Base-by-base conservation (phyloP, 1,140 invertebrate species). In the Pseudachorutes palmiensis region DNA sequence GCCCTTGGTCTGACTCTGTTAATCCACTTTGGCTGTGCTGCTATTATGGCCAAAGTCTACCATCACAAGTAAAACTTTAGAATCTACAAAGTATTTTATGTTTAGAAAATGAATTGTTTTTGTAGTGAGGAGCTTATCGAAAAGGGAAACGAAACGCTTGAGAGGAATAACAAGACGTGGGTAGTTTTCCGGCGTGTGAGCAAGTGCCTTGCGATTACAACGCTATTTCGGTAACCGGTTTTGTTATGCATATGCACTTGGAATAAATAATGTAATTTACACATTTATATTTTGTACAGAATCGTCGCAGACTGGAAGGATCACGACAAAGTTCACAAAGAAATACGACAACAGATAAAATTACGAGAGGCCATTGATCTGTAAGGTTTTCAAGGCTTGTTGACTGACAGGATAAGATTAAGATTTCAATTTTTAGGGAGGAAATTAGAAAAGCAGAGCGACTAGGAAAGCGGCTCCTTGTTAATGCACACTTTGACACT, bases 231-330 rank as follows among this genome's bases (percentile, higher is more conserved):
- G 61, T 63, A 63, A 61, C 16, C 16, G 30, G 29, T 29, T 26
- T 33, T 12, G 22, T 26, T 30, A 61, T 29, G 5, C 29, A 12
- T 19, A 22, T 26, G 3, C 16, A 14, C 5, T 30, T 33, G 24
- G n/a, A n/a, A n/a, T n/a, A n/a, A n/a, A n/a, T n/a, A n/a, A n/a
- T n/a, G n/a, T n/a, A n/a, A n/a, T n/a, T n/a, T n/a, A n/a, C n/a
- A n/a, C n/a, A n/a, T n/a, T n/a, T n/a, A n/a, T n/a, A n/a, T 58
- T 24, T 29, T 14, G 14, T 61, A 29, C 41, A 63, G 61, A 24
- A 63, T 63, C 14, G 45, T 63, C 29, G 30, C 26, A 5, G 45
- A 63, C 31, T 63, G 61, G 61, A 41, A 48, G 29, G 61, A 63
- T 26, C 61, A 63, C 12, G n/a, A 14, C 16, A 32, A 41, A 14